These are phyloP conservation scores for Anhinga rufa DNA, from an alignment of 2,113 vertebrate species.

Conservation along the genomic window DNA sequence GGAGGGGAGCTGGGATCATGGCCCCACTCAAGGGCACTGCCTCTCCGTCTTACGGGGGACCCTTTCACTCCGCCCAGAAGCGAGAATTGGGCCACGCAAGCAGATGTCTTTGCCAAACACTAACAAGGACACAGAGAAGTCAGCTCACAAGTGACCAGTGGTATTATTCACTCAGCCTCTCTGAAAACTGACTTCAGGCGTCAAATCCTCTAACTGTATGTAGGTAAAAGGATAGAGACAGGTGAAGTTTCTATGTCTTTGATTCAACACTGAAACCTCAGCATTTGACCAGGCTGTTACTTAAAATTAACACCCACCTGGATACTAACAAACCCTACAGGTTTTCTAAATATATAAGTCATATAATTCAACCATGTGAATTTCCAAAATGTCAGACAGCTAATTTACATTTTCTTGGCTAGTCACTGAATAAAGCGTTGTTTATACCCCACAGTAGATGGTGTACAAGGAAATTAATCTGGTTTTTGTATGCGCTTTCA, in stretches of 20 bases:
- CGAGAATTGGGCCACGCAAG: rapidly evolving
- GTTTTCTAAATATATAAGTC: conserved; percentile 28
- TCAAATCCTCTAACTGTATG: background rate
- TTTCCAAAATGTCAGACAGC: conserved; percentile 28
- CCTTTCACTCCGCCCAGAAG: rapidly evolving
- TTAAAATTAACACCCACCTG: conserved; percentile 19
- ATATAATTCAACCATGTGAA: conserved; percentile 20
- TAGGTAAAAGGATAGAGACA: background rate
- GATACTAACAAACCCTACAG: background rate
- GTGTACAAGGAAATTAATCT: conserved; percentile 54
- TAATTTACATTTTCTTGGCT: conserved; percentile 50
- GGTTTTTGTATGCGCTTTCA: conserved; percentile 32
- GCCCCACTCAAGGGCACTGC: no score
- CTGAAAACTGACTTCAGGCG: background rate
- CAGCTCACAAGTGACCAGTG: background rate
- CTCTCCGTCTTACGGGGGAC: rapidly evolving
- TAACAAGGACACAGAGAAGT: background rate
- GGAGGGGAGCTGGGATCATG: background rate
- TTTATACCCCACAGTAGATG: conserved; percentile 37
- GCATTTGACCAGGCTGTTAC: background rate
- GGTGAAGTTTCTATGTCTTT: background rate
- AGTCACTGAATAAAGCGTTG: conserved; percentile 28
- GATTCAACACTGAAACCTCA: background rate
- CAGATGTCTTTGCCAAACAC: background rate
- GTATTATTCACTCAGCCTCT: background rate